Evolutionary conservation across 2,797 vertebrate species (phyloP).

Genomic region (Sylvilagus floridanus): DNA sequence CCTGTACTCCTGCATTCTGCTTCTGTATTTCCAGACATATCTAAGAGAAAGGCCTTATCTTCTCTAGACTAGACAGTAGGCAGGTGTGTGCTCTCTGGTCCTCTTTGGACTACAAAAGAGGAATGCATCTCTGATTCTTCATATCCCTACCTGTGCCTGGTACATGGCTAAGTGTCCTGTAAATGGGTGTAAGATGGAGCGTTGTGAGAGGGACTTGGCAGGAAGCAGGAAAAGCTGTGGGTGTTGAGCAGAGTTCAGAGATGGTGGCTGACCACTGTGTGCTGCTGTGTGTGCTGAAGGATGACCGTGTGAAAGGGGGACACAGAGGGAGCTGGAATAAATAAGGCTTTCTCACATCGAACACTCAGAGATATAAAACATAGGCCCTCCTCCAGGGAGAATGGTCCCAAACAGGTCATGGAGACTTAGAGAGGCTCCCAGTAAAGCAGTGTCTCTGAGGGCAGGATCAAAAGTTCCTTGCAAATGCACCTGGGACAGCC

Average conservation of each 20-base stretch:
- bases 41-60: not conserved
- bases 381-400: not conserved
- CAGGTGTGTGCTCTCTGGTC: not conserved
- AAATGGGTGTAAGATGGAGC: not conserved
- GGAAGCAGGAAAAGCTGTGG: not conserved
- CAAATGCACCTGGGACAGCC: not conserved
- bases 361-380: not conserved
- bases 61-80: not conserved
- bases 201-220: not conserved
- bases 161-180: not conserved
- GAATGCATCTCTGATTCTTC: not conserved
- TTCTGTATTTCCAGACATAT: not conserved
- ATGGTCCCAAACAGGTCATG: not conserved
- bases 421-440: not conserved
- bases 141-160: not conserved
- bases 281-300: not conserved
- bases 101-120: slow-evolving; percentile 8
- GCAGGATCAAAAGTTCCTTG: not conserved
- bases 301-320: not conserved
- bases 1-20: not conserved
- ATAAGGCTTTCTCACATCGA: not conserved
- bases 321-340: not conserved
- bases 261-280: not conserved
- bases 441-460: not conserved
- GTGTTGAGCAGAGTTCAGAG: not conserved